phyloP scores from a whole-genome alignment of 2,113 vertebrate species.

The Gyps fulvus region DNA sequence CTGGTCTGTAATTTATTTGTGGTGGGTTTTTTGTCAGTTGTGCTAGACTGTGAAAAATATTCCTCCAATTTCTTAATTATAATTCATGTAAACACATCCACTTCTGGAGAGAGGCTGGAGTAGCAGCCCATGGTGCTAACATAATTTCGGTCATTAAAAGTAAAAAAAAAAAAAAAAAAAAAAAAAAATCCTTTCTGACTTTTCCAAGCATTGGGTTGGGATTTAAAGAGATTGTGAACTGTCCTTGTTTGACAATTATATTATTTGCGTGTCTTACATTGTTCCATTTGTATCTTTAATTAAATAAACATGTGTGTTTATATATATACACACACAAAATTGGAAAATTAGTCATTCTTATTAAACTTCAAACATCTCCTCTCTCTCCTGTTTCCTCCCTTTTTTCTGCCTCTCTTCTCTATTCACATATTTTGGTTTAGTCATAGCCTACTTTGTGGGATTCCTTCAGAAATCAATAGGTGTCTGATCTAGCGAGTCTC shows the following conservation, averaged over 20 bases:
- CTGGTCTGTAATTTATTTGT: not conserved
- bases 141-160: not conserved
- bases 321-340: not conserved
- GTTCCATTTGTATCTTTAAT: not conserved
- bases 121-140: not conserved
- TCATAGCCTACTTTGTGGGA: not conserved
- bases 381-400: not conserved
- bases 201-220: not conserved
- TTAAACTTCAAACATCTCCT: not conserved
- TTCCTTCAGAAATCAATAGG: not conserved
- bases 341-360: not conserved
- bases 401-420: not conserved
- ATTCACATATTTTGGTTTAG: not conserved
- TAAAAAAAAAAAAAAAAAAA: not conserved
- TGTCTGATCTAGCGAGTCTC: not conserved
- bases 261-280: not conserved
- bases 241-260: not conserved
- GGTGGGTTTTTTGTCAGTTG: not conserved
- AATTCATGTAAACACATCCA: not conserved
- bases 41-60: not conserved
- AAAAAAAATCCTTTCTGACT: not conserved
- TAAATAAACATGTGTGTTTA: accelerated
- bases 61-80: not conserved
- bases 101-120: not conserved
- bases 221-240: not conserved